These are phyloP conservation scores for Tychaedon coryphoeus DNA, from an alignment of 2,113 vertebrate species.

Conservation along the genomic window DNA sequence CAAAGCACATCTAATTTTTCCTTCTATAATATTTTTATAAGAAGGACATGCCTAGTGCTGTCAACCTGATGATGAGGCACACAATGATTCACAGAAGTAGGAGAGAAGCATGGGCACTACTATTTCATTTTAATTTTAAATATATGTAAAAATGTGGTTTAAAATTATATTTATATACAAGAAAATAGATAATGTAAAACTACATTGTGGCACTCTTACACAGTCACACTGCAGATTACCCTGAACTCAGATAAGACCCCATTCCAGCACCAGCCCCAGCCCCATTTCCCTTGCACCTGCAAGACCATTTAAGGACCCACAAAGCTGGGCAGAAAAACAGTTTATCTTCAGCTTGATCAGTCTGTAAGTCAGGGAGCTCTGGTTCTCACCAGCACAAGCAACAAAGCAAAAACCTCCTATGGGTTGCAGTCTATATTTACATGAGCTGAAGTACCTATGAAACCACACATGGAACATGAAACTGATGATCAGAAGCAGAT, in stretches of 20 bases:
- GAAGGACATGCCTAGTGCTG: neutral
- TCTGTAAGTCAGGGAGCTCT: neutral
- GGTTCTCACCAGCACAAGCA: neutral
- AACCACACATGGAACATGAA: fast-evolving
- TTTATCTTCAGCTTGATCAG: neutral
- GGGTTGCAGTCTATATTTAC: neutral
- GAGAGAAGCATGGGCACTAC: neutral
- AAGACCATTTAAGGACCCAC: neutral
- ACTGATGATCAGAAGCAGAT: neutral
- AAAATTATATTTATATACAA: neutral
- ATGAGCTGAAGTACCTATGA: neutral
- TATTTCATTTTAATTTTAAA: neutral
- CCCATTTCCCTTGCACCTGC: neutral
- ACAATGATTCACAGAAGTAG: neutral
- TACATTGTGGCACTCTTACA: neutral
- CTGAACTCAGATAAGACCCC: neutral
- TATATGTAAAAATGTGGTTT: neutral
- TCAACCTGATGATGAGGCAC: neutral
- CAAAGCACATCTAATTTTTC: neutral
- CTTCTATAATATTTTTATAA: neutral
- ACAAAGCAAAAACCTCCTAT: neutral
- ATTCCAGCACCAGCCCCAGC: neutral
- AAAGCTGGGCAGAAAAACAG: neutral
- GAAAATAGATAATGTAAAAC: neutral
- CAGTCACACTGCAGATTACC: neutral